Conservation (phyloP, 2,113 vertebrate genomes). For the Danio rerio region GRCz12tu NC_133200.1:25830001-25830500, state of each 20-base stretch:
- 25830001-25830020: neutral
- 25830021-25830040: conserved; percentile 55
- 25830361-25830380: neutral
- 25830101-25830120: conserved; percentile 68
- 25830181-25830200: conserved; percentile 58
- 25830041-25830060: conserved; percentile 37
- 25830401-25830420: neutral
- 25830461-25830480: no score
- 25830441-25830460: no score
- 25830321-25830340: neutral
- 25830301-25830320: neutral
- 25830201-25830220: conserved; percentile 58
- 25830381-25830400: no score
- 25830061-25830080: conserved; percentile 51
- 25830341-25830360: neutral
- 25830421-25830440: no score
- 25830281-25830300: no score
- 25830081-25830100: conserved; percentile 71
- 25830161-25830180: conserved; percentile 49
- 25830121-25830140: conserved; percentile 63
- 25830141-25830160: conserved; percentile 69
- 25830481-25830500: no score
- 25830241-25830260: neutral
- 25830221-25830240: neutral
- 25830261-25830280: neutral